Evolutionary conservation across 2,797 vertebrate genomes (phyloP).

Genomic region (Holocentrus rufus): DNA sequence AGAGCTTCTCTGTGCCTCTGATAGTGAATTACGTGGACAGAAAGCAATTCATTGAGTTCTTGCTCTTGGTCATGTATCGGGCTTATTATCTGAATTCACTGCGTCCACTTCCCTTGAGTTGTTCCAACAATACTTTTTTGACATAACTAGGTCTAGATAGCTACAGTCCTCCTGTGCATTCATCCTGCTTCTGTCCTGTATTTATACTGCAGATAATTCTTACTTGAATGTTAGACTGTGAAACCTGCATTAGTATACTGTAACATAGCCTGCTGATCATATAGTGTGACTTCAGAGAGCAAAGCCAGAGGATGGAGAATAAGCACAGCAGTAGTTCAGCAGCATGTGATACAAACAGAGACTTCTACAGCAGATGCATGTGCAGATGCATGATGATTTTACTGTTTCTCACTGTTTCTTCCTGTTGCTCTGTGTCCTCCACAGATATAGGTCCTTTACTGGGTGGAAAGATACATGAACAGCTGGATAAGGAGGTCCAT

Average conservation of each 20-base stretch:
- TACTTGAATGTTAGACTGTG: slow-evolving; percentile 39
- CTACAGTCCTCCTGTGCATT: slow-evolving; percentile 29
- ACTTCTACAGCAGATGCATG: background rate
- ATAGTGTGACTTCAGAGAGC: background rate
- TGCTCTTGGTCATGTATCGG: slow-evolving; percentile 18
- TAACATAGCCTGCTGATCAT: too few species aligned
- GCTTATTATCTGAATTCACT: slow-evolving; percentile 42
- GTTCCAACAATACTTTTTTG: slow-evolving; percentile 48
- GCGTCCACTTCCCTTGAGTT: slow-evolving; percentile 38
- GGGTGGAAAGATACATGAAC: slow-evolving; percentile 85
- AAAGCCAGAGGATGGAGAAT: background rate
- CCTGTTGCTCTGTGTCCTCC: slow-evolving; percentile 40
- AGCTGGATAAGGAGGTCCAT: slow-evolving; percentile 85
- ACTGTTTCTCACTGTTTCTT: slow-evolving; percentile 4
- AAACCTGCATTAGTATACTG: background rate
- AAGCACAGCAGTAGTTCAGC: background rate
- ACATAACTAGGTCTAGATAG: slow-evolving; percentile 60
- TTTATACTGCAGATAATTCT: slow-evolving; percentile 7
- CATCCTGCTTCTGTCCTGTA: slow-evolving; percentile 34
- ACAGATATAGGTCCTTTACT: slow-evolving; percentile 89
- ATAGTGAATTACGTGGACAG: slow-evolving; percentile 40
- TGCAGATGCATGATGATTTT: background rate
- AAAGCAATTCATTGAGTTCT: slow-evolving; percentile 30
- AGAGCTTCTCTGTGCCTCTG: slow-evolving; percentile 35
- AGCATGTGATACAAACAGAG: background rate